A percentile compares a stretch with the other conserved stretches of the same genome.
These are phyloP conservation scores for Pseudobourletiella spinata DNA, from an alignment of 1,140 invertebrate genomes.

Conservation along the genomic window DNA sequence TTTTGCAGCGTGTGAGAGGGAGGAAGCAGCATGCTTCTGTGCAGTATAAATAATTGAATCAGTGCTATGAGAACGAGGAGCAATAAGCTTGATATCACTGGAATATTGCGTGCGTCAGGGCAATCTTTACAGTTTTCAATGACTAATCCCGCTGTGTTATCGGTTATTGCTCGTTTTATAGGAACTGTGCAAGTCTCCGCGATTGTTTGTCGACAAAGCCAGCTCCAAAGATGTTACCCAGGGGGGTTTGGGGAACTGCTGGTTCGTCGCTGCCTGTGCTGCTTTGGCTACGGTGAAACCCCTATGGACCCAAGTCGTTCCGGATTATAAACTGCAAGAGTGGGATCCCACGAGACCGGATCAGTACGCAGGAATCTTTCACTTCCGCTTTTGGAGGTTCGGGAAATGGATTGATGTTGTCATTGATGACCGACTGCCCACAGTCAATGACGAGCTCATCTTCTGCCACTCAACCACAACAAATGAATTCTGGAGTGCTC, in stretches of 20 bases:
- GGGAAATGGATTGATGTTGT: constrained; percentile 33
- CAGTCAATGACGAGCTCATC: constrained; percentile 52
- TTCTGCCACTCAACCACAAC: constrained; percentile 55
- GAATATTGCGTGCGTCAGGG: too few relatives aligned
- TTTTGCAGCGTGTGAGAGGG: too few relatives aligned
- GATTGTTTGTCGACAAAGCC: constrained; percentile 53
- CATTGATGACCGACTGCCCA: constrained; percentile 60
- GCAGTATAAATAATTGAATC: too few relatives aligned
- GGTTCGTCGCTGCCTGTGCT: constrained; percentile 56
- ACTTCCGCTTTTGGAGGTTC: constrained; percentile 45
- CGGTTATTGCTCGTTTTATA: too few relatives aligned
- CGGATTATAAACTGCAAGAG: constrained; percentile 36
- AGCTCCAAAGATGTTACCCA: constrained; percentile 56
- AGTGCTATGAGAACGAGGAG: too few relatives aligned
- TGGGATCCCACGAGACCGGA: constrained; percentile 33
- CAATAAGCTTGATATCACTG: too few relatives aligned
- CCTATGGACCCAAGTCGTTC: constrained; percentile 32
- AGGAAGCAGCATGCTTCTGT: too few relatives aligned
- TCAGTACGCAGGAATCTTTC: constrained; percentile 46
- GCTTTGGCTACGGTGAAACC: constrained; percentile 47
- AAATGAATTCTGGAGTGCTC: constrained; percentile 59
- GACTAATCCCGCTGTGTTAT: too few relatives aligned
- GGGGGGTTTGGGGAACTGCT: constrained; percentile 54
- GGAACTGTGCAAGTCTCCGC: constrained; percentile 50
- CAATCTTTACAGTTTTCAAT: too few relatives aligned